Conservation (phyloP, 2,113 vertebrate species). For the Barnardius zonarius region DNA sequence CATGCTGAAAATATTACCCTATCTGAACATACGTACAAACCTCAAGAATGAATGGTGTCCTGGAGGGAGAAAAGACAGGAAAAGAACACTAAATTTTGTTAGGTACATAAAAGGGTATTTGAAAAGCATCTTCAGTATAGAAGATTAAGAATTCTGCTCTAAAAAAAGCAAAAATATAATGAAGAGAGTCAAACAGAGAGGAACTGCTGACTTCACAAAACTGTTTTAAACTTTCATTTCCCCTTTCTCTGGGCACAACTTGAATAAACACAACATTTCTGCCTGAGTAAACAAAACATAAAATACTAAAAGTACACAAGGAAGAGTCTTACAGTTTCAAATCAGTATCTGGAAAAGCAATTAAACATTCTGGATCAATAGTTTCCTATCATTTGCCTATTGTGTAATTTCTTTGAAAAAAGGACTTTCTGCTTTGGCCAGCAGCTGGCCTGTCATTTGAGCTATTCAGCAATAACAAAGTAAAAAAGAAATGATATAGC, state of each 20-base stretch:
- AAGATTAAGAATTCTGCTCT: neutral
- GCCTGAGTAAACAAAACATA: neutral
- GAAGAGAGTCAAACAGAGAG: neutral
- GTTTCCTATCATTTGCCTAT: neutral
- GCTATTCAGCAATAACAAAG: neutral
- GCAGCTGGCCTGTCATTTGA: neutral
- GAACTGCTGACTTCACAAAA: neutral
- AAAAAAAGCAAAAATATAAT: neutral
- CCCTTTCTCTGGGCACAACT: neutral
- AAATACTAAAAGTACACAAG: neutral
- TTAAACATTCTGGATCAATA: neutral
- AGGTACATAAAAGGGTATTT: neutral
- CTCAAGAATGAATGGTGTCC: neutral
- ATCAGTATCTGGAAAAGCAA: neutral
- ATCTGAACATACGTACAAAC: neutral
- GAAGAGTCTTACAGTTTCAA: neutral
- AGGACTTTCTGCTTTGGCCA: neutral
- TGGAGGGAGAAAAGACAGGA: neutral
- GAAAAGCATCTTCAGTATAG: neutral
- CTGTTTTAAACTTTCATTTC: neutral
- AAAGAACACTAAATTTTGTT: neutral
- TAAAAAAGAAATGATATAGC: neutral
- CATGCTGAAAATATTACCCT: neutral
- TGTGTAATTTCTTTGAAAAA: neutral
- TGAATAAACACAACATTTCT: neutral